Evolutionary conservation across 1,140 invertebrate species (phyloP).

Genomic region (Periplaneta americana): DNA sequence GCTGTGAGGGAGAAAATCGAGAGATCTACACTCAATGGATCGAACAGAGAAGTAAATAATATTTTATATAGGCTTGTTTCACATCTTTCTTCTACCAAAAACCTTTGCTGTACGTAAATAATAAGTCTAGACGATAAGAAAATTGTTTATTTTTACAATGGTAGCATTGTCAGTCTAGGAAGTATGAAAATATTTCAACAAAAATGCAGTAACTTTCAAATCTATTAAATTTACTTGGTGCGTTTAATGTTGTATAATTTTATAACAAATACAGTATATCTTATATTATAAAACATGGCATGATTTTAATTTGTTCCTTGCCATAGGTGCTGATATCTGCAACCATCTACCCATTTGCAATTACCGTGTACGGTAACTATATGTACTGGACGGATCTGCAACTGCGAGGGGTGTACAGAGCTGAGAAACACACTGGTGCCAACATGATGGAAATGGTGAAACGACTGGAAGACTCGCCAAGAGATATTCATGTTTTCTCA

Average conservation of each 20-base stretch:
- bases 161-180: too few relatives aligned
- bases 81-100: too few relatives aligned
- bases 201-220: too few relatives aligned
- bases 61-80: too few relatives aligned
- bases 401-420: slow-evolving; percentile 87
- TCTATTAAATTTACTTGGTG: too few relatives aligned
- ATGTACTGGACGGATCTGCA: slow-evolving; percentile 99
- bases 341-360: slow-evolving; percentile 94
- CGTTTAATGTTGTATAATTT: too few relatives aligned
- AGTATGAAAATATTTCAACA: too few relatives aligned
- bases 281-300: too few relatives aligned
- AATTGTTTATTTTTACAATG: too few relatives aligned
- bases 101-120: too few relatives aligned
- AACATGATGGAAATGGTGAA: slow-evolving; percentile 93
- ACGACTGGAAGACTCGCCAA: slow-evolving; percentile 80
- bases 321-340: slow-evolving; percentile 71
- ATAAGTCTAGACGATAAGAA: too few relatives aligned
- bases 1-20: slow-evolving; percentile 97
- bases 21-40: slow-evolving; percentile 82
- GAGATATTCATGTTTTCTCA: slow-evolving; percentile 89
- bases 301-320: neutral
- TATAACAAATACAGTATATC: too few relatives aligned
- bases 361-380: slow-evolving; percentile 85
- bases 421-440: slow-evolving; percentile 94
- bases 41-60: slow-evolving; percentile 47